Base-by-base conservation (phyloP, 2,113 vertebrate genomes). In the Taxidea taxus region DNA sequence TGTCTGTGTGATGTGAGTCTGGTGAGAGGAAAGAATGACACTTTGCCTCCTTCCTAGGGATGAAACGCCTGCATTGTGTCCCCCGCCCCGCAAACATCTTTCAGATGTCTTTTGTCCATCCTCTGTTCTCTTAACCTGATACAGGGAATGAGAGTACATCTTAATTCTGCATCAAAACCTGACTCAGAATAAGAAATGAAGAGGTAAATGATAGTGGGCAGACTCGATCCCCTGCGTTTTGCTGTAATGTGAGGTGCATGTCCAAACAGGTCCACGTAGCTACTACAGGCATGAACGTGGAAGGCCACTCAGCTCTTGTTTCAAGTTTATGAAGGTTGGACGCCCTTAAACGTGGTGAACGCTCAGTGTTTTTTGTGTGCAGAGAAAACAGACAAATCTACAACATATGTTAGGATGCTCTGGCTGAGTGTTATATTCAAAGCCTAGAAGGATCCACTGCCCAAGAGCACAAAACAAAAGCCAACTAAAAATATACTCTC, bases 371-470 rank as follows among this genome's bases (percentile, higher is more conserved):
- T 96, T 92, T 23, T 47, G 10, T 94, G 44, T 72, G 47, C 16
- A 37, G 27, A 84, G 29, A 95, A 94, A 93, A 91, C 66, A 85
- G 82, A 94, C 31, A 62, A 44, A 82, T 90, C 66, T 18, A 39
- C 81, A 89, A n/a, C 37, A 60, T 80, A 91, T 64, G 70, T 78
- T 90, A 87, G 68, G 34, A 77, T 94, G 21, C 44, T 90, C 75
- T 81, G 68, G 75, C 78, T 74, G 34, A 77, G 49, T 82, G n/a
- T 77, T 74, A 74, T 80, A 94, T 70, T 94, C 78, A 83, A 95
- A 91, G 47, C 68, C 58, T 82, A 78, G 75, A 94, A 95, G 87
- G 81, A 87, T 64, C 60, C 54, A 83, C 86, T 93, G 83, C 34
- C 62, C 68, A 6, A 58, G 91, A 93, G 72, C 70, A 68, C 84